Conservation (phyloP, 2,797 vertebrate species). For the Zalophus californianus region DNA sequence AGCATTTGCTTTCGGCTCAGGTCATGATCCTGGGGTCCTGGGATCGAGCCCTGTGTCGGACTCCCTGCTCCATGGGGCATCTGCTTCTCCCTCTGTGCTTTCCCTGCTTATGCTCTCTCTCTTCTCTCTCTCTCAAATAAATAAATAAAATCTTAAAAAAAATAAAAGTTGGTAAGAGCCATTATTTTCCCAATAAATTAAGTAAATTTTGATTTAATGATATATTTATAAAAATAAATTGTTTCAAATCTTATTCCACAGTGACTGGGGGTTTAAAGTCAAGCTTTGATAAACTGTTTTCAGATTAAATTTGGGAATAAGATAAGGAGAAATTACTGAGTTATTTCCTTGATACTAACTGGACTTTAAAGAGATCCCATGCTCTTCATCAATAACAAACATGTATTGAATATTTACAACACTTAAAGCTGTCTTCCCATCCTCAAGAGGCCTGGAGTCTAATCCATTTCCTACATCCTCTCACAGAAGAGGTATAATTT, state of each 20-base stretch:
- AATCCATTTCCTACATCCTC: neutral
- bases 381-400: neutral
- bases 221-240: conserved; percentile 4
- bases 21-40: neutral
- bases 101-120: neutral
- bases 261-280: neutral
- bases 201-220: neutral
- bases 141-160: neutral
- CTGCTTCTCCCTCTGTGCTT: neutral
- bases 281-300: conserved; percentile 26
- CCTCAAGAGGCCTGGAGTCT: neutral
- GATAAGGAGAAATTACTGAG: neutral
- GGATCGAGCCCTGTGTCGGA: neutral
- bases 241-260: neutral
- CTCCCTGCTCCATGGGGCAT: neutral
- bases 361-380: neutral
- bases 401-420: neutral
- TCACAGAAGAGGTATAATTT: neutral
- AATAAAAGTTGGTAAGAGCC: neutral
- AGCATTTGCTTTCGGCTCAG: neutral
- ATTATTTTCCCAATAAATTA: neutral
- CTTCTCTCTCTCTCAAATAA: neutral
- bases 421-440: neutral
- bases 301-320: neutral
- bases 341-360: neutral